Base-by-base conservation (phyloP, 2,888 invertebrate species). In the Drosophila peninsularis region DNA sequence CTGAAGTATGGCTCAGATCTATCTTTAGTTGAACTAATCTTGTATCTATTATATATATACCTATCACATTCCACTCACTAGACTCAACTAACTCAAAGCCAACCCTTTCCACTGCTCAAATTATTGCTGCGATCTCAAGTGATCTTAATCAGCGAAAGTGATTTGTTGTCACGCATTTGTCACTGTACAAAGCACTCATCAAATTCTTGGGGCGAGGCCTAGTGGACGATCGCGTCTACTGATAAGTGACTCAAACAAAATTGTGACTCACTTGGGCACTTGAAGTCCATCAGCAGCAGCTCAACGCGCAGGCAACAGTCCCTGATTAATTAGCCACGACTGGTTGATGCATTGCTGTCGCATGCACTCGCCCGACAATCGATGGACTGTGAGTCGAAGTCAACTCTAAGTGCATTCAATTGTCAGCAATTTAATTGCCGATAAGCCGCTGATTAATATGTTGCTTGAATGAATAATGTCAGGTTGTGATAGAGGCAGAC, bases 151-250 rank as follows among this genome's bases (percentile, higher is more conserved):
- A 57, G 21, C 7, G 62, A 64, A 72, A 73, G 67, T 88, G 88
- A 90, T 88, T 88, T 85, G 88, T 90, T 80, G 89, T 71, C 79
- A 56, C 71, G 58, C 82, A 88, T 89, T 88, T 88, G 88, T 87
- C 84, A 82, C 42, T 65, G 73, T 68, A 72, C 78, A 87, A 83
- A 85, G 85, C 65, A 66, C 80, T 72, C 75, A 41, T 75, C 82
- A 61, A 41, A 61, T 30, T 50, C 19, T 42, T 53, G 42, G 60
- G 73, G 57, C 44, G 42, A 36, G 55, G 52, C 45, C 63, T 5
- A n/a, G 37, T 36, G 27, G 34, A 36, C 6, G 69, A 65, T 60
- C 39, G 60, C 19, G 32, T 55, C 44, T 21, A 56, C 42, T 41
- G 80, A 80, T 80, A 74, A 53, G 65, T 17, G 27, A 7, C 6